Percentiles rank a stretch among this genome's conserved stretches.
Evolutionary conservation across 2,888 invertebrate genomes (phyloP).

Genomic region (Nudaria mundana): DNA sequence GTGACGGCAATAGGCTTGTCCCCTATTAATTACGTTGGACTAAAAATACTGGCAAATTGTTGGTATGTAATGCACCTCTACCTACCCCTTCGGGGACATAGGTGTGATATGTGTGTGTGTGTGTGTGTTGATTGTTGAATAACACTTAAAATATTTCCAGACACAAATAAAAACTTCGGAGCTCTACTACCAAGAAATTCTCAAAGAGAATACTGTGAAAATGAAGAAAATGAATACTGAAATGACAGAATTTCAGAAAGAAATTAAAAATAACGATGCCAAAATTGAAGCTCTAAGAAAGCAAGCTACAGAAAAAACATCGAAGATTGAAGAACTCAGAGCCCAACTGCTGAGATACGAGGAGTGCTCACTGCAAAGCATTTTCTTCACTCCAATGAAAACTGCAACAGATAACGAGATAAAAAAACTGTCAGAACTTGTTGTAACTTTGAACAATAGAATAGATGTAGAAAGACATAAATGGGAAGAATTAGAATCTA

Average conservation of each 20-base stretch:
- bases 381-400: constrained; percentile 76
- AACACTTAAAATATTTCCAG: constrained; percentile 64
- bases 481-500: constrained; percentile 80
- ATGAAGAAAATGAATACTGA: constrained; percentile 72
- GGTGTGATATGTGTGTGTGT: too few relatives aligned
- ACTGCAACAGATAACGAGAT: constrained; percentile 83
- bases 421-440: constrained; percentile 80
- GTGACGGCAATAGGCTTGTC: too few relatives aligned
- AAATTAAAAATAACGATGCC: constrained; percentile 69
- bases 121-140: too few relatives aligned
- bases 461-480: constrained; percentile 81
- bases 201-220: constrained; percentile 70
- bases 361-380: constrained; percentile 71
- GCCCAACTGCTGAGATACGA: constrained; percentile 68
- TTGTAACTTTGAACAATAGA: constrained; percentile 78
- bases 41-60: too few relatives aligned
- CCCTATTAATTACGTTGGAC: too few relatives aligned
- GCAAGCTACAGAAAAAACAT: constrained; percentile 67
- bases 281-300: constrained; percentile 74
- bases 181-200: constrained; percentile 70
- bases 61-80: too few relatives aligned
- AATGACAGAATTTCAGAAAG: constrained; percentile 61
- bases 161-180: constrained; percentile 72
- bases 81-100: too few relatives aligned
- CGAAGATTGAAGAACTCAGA: constrained; percentile 71